phyloP scores from a whole-genome alignment of 2,888 invertebrate species.

The Caradrina kadenii region DNA sequence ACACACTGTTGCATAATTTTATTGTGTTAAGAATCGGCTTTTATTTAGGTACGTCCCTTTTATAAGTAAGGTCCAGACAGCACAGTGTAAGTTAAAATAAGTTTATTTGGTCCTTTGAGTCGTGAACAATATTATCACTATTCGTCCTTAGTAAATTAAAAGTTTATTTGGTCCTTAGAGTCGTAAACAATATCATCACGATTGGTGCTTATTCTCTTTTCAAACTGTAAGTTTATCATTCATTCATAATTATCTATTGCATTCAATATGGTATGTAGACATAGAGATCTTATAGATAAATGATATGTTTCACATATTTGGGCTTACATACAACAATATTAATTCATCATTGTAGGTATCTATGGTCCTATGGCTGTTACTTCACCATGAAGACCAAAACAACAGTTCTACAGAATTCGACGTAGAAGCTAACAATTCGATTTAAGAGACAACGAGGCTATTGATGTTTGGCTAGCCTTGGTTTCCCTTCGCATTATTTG shows the following conservation, averaged over 20 bases:
- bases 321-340: too few species aligned
- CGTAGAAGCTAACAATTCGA: conserved; percentile 7
- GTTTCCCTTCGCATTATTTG: conserved; percentile 51
- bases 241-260: too few species aligned
- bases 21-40: not conserved
- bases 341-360: not conserved
- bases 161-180: not conserved
- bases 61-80: not conserved
- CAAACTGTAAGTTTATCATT: not conserved
- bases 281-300: too few species aligned
- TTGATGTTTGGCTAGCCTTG: conserved; percentile 32
- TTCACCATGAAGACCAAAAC: not conserved
- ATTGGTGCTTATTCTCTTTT: conserved; percentile 1
- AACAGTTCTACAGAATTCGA: conserved; percentile 3
- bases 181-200: not conserved
- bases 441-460: conserved; percentile 37
- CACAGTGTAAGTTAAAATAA: too few species aligned
- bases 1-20: conserved; percentile 41
- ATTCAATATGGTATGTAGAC: too few species aligned
- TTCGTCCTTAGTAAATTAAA: conserved; percentile 1
- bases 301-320: too few species aligned
- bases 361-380: not conserved
- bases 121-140: not conserved
- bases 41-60: not conserved
- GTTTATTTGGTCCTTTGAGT: not conserved